phyloP scores from a whole-genome alignment of 2,888 invertebrate genomes.

The Clivina fossor region DNA sequence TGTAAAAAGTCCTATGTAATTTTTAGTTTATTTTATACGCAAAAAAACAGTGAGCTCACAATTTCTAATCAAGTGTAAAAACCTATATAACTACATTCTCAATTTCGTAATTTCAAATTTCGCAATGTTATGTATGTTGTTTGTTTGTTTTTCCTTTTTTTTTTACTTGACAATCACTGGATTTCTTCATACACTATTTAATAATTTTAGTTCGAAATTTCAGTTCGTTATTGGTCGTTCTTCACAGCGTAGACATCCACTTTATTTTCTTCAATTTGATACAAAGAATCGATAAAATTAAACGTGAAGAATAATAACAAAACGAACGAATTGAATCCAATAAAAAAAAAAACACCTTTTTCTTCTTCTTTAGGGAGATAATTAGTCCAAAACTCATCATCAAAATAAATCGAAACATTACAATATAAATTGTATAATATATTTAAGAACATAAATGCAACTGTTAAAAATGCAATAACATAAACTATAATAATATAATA shows the following conservation, averaged over 20 bases:
- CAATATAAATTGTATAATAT: constrained; percentile 33
- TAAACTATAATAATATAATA: constrained; percentile 44
- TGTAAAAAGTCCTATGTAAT: no score
- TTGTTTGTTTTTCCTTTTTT: constrained; percentile 9
- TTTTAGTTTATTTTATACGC: no score
- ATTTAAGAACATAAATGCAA: constrained; percentile 46
- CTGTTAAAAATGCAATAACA: constrained; percentile 53
- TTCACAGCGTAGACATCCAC: constrained; percentile 25
- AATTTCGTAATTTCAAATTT: constrained; percentile 13
- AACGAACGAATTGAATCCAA: no score
- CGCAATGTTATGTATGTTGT: constrained; percentile 13
- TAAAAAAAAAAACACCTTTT: no score
- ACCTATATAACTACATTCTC: constrained; percentile 25
- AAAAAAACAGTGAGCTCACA: constrained; percentile 28
- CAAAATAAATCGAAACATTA: constrained; percentile 38
- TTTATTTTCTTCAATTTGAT: constrained; percentile 22
- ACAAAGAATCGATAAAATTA: constrained; percentile 17
- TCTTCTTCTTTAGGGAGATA: no score
- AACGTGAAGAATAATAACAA: constrained; percentile 20
- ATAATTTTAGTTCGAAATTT: constrained; percentile 26
- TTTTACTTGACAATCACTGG: constrained; percentile 24
- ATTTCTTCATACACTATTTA: constrained; percentile 28
- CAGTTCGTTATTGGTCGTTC: constrained; percentile 34
- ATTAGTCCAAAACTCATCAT: constrained; percentile 36
- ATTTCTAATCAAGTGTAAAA: constrained; percentile 30